Conservation (phyloP, 2,888 invertebrate genomes). For the Falcaria lacertinaria region DNA sequence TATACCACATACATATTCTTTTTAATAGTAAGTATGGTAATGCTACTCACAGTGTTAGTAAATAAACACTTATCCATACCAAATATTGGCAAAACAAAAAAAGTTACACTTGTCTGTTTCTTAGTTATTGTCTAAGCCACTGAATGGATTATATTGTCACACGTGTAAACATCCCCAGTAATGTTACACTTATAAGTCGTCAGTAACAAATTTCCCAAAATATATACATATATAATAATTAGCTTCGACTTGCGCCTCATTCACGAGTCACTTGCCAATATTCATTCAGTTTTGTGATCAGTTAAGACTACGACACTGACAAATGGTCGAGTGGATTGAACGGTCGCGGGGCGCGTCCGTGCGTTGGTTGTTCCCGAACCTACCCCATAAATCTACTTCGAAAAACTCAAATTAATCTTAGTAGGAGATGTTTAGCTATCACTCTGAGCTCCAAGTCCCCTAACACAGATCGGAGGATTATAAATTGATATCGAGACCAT, state of each 20-base stretch:
- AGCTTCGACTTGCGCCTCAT: conserved; percentile 4
- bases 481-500: conserved; percentile 18
- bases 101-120: too few relatives aligned
- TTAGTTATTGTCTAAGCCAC: too few relatives aligned
- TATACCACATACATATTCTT: too few relatives aligned
- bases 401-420: conserved; percentile 67
- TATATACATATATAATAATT: neutral
- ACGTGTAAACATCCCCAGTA: too few relatives aligned
- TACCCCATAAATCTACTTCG: conserved; percentile 59
- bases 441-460: conserved; percentile 16
- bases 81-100: too few relatives aligned
- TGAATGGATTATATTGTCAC: too few relatives aligned
- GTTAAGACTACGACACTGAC: conserved; percentile 59
- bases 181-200: too few relatives aligned
- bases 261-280: conserved; percentile 34
- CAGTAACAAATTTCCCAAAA: conserved; percentile 7
- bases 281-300: conserved; percentile 56
- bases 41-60: too few relatives aligned
- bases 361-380: conserved; percentile 47
- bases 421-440: conserved; percentile 40
- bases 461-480: conserved; percentile 17
- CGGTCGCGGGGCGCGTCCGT: conserved; percentile 41
- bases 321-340: conserved; percentile 53
- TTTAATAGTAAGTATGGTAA: too few relatives aligned
- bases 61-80: too few relatives aligned